phyloP scores from a whole-genome alignment of 37 sponge, comb jelly and placozoan species.

The Diacarnus erythraeanus region DNA sequence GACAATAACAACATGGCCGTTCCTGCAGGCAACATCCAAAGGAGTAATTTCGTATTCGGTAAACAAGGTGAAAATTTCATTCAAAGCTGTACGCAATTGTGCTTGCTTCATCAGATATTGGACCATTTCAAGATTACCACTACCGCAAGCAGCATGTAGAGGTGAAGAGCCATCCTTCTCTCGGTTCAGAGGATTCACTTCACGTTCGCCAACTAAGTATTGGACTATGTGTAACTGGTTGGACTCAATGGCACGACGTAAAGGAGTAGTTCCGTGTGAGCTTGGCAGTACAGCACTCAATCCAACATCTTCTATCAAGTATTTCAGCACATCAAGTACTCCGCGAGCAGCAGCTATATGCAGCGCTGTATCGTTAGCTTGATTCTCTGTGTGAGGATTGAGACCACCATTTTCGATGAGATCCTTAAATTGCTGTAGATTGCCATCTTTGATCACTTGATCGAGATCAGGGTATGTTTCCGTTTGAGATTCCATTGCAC shows the following conservation, averaged over 20 bases:
- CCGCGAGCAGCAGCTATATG: background rate
- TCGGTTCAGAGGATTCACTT: background rate
- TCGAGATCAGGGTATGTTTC: too few relatives aligned
- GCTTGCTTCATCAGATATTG: background rate
- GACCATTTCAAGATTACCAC: background rate
- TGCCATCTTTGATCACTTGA: background rate
- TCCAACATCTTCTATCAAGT: background rate
- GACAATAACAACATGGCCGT: background rate
- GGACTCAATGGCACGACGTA: background rate
- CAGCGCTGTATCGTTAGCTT: background rate
- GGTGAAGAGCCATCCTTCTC: background rate
- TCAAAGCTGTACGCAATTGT: background rate
- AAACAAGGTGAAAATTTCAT: background rate
- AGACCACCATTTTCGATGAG: background rate
- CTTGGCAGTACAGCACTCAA: background rate
- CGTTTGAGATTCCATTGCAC: too few relatives aligned
- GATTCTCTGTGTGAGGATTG: background rate
- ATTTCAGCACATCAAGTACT: background rate
- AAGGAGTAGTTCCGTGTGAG: background rate
- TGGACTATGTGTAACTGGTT: background rate
- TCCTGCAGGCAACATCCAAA: background rate
- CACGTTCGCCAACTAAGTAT: background rate
- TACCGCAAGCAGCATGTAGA: background rate
- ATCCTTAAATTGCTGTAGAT: background rate
- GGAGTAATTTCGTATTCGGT: background rate